phyloP scores from a whole-genome alignment of 2,888 invertebrate genomes.

The Eristalis arbustorum region DNA sequence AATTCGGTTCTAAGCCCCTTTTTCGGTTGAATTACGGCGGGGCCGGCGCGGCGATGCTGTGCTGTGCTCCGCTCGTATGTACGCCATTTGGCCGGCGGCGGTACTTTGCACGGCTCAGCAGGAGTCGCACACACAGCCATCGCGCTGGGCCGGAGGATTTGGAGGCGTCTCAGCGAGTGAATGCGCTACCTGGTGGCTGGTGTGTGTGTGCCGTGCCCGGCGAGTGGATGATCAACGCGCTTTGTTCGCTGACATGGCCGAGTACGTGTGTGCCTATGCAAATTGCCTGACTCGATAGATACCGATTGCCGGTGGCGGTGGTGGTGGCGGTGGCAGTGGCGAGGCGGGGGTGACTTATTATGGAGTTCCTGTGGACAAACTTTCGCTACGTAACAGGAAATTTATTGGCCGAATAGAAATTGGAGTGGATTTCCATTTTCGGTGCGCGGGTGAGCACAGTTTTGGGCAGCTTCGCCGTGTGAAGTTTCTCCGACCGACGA shows the following conservation, averaged over 20 bases:
- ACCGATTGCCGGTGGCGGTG: neutral
- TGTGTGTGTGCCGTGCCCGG: constrained; percentile 25
- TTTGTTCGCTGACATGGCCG: neutral
- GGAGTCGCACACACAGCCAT: constrained; percentile 26
- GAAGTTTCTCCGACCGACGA: constrained; percentile 49
- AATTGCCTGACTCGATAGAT: constrained; percentile 59
- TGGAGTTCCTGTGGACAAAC: constrained; percentile 60
- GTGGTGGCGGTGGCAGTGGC: neutral
- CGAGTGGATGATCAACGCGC: constrained; percentile 53
- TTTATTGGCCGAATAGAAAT: constrained; percentile 67
- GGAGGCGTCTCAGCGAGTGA: constrained; percentile 53
- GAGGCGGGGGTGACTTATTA: constrained; percentile 32
- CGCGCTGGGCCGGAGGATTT: neutral
- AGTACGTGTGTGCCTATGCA: constrained; percentile 51
- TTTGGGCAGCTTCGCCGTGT: neutral
- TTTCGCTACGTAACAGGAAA: constrained; percentile 63
- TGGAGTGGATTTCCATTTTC: constrained; percentile 66
- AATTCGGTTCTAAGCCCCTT: constrained; percentile 66
- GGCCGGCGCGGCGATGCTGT: neutral
- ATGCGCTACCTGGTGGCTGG: constrained; percentile 44
- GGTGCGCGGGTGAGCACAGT: constrained; percentile 42
- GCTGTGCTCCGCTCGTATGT: neutral
- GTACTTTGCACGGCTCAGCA: constrained; percentile 61
- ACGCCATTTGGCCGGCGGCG: constrained; percentile 51
- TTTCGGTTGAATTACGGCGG: constrained; percentile 60